A percentile compares a stretch with the other conserved stretches of the same genome.
These are phyloP conservation scores for Pilophorus perplexus DNA, from an alignment of 2,888 invertebrate genomes.

Conservation along the genomic window DNA sequence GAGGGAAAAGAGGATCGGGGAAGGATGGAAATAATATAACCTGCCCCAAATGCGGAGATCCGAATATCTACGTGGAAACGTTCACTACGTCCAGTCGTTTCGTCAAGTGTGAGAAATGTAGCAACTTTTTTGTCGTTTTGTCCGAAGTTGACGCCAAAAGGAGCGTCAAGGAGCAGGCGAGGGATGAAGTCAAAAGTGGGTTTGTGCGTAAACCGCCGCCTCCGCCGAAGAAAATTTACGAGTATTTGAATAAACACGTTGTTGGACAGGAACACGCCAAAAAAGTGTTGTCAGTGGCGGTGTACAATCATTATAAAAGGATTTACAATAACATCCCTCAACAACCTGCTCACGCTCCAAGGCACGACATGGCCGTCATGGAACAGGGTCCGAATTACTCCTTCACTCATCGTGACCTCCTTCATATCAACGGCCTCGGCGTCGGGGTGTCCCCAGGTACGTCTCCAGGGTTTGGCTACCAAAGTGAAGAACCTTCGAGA, in stretches of 20 bases:
- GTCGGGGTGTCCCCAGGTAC: slow-evolving; percentile 55
- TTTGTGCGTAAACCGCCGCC: slow-evolving; percentile 86
- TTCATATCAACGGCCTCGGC: slow-evolving; percentile 79
- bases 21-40: slow-evolving; percentile 75
- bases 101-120: slow-evolving; percentile 97
- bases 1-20: slow-evolving; percentile 52
- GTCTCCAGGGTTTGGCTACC: slow-evolving; percentile 19
- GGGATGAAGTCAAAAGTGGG: slow-evolving; percentile 64
- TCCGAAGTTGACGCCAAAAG: slow-evolving; percentile 90
- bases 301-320: slow-evolving; percentile 98
- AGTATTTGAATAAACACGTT: slow-evolving; percentile 93
- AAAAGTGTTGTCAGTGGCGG: slow-evolving; percentile 95
- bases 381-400: slow-evolving; percentile 68
- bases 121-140: slow-evolving; percentile 94
- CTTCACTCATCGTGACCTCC: slow-evolving; percentile 75
- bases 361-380: slow-evolving; percentile 58
- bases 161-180: slow-evolving; percentile 70
- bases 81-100: slow-evolving; percentile 93
- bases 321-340: slow-evolving; percentile 86
- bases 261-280: slow-evolving; percentile 97
- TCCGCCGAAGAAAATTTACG: slow-evolving; percentile 94
- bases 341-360: slow-evolving; percentile 52
- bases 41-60: slow-evolving; percentile 96
- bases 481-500: slow-evolving; percentile 49
- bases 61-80: slow-evolving; percentile 95